Conservation (phyloP, 2,888 invertebrate species). For the Drosophila nigricruria region DNA sequence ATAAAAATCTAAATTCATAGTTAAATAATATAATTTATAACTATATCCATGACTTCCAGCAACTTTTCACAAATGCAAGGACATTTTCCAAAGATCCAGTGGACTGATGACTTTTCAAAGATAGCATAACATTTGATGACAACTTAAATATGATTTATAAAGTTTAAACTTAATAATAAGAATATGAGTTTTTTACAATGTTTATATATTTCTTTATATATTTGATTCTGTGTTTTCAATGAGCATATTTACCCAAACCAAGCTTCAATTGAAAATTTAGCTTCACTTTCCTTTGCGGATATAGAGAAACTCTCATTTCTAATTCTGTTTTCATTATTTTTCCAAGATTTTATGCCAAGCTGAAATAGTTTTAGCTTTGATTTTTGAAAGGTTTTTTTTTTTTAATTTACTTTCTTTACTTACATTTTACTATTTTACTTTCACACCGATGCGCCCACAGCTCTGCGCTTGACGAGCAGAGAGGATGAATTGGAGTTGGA, state of each 20-base stretch:
- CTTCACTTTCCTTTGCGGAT: not conserved
- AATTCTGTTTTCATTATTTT: not conserved
- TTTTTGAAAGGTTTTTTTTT: not conserved
- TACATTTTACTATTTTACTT: not conserved
- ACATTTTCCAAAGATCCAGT: not conserved
- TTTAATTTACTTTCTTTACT: not conserved
- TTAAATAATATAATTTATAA: not conserved
- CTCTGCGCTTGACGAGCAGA: not conserved
- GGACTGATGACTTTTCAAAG: not conserved
- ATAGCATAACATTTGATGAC: not conserved
- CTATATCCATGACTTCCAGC: not conserved
- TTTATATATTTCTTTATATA: not conserved
- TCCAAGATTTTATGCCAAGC: not conserved
- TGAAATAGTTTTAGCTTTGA: not conserved
- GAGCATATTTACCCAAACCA: not conserved
- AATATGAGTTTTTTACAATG: constrained; percentile 1
- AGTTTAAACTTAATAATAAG: not conserved
- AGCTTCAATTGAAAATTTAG: not conserved
- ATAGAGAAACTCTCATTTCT: not conserved
- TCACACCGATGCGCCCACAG: constrained; percentile 5
- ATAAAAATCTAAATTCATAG: not conserved
- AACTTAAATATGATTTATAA: not conserved
- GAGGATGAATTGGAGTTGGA: not conserved
- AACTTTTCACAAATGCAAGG: not conserved
- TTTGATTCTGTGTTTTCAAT: not conserved